Conservation (phyloP, 23 tunicate genomes). For the Halocynthia roretzi region DNA sequence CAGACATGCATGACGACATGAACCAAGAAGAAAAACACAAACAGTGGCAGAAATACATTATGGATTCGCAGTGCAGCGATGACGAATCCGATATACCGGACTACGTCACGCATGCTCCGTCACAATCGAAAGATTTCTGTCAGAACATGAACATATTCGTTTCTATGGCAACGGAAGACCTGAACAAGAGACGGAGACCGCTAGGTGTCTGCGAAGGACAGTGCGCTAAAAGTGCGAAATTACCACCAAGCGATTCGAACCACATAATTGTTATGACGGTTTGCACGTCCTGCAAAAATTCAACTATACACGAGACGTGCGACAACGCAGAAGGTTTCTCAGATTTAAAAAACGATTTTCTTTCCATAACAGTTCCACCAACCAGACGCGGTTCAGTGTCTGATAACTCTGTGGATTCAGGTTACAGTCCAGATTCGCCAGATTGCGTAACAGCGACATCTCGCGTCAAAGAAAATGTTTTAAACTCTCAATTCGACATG, state of each 20-base stretch:
- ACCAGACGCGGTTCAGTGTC: conserved; percentile 5
- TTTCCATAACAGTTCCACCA: background rate
- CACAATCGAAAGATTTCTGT: conserved; percentile 3
- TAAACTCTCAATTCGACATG: background rate
- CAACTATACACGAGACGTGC: background rate
- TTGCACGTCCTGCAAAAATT: conserved; percentile 7
- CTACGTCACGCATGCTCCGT: conserved; percentile 3
- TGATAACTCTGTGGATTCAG: background rate
- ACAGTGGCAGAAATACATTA: conserved; percentile 9
- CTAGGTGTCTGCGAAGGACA: background rate
- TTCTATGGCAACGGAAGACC: conserved; percentile 9
- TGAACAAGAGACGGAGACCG: background rate
- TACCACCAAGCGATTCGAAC: background rate
- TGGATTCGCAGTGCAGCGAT: background rate
- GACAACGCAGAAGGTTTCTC: background rate
- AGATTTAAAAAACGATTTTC: background rate
- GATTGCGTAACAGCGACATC: background rate
- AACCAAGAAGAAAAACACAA: background rate
- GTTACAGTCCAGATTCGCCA: conserved; percentile 7
- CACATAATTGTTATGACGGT: background rate
- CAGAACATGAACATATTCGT: conserved; percentile 10
- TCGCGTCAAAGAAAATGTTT: background rate
- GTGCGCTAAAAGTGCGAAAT: too few species aligned
- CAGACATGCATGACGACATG: background rate
- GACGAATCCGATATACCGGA: background rate